Conservation (phyloP, 2,888 invertebrate genomes). For the Acronicta alni region DNA sequence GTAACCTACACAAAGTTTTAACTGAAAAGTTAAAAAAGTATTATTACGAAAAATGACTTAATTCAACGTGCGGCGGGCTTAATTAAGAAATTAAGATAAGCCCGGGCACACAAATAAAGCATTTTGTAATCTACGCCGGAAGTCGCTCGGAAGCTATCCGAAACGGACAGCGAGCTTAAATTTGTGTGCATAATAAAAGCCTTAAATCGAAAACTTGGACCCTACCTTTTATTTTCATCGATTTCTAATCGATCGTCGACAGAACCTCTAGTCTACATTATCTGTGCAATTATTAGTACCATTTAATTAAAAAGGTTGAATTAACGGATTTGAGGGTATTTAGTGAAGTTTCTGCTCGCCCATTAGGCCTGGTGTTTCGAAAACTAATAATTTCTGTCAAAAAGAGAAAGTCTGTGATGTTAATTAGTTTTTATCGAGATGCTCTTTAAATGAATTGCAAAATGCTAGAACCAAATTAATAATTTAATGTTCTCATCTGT, state of each 20-base stretch:
- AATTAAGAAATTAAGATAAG: conserved; percentile 87
- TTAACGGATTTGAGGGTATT: neutral
- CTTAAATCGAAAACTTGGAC: conserved; percentile 63
- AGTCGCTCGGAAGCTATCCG: conserved; percentile 81
- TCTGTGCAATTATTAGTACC: neutral
- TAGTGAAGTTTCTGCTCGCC: neutral
- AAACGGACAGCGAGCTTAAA: conserved; percentile 72
- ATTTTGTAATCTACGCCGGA: conserved; percentile 83
- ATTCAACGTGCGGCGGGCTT: conserved; percentile 69
- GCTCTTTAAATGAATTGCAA: conserved; percentile 25
- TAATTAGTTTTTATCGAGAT: conserved; percentile 42
- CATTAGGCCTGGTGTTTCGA: conserved; percentile 2
- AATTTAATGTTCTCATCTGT: conserved; percentile 4
- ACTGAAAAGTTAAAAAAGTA: conserved; percentile 43
- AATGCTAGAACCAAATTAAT: conserved; percentile 10
- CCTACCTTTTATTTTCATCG: conserved; percentile 58
- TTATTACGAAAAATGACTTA: conserved; percentile 66
- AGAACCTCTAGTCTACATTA: neutral
- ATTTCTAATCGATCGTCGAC: conserved; percentile 26
- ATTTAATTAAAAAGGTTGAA: conserved; percentile 5
- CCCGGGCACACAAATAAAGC: conserved; percentile 76
- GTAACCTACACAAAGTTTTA: conserved; percentile 39
- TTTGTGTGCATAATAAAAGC: conserved; percentile 79
- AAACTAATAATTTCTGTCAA: conserved; percentile 13
- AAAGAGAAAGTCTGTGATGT: conserved; percentile 26